Conservation (phyloP, 2,888 invertebrate species). For the Malacosoma neustria region DNA sequence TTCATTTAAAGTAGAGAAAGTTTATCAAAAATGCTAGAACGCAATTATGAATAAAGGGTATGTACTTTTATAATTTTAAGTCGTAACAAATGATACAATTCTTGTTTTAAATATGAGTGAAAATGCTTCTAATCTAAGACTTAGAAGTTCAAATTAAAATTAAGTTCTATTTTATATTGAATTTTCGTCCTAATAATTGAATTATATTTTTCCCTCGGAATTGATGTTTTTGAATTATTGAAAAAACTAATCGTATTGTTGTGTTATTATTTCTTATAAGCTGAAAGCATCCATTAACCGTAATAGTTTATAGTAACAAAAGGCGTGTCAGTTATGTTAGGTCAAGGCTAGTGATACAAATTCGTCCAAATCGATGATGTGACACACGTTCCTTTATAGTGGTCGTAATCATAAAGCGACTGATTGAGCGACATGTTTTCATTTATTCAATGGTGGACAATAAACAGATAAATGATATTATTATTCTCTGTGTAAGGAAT, state of each 20-base stretch:
- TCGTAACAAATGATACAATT: too few relatives aligned
- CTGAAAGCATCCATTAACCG: background rate
- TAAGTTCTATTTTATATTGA: too few relatives aligned
- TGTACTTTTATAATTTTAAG: too few relatives aligned
- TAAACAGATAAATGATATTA: constrained; percentile 30
- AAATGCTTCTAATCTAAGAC: too few relatives aligned
- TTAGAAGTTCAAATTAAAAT: too few relatives aligned
- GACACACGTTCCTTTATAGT: background rate
- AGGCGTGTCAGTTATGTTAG: background rate
- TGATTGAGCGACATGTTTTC: constrained; percentile 20
- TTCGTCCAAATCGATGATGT: background rate
- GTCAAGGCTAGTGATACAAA: background rate
- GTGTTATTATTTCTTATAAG: background rate
- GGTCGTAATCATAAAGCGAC: background rate
- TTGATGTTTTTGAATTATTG: background rate
- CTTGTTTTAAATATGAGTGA: too few relatives aligned
- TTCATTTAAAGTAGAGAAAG: too few relatives aligned
- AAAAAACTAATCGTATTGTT: background rate
- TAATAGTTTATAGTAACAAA: background rate
- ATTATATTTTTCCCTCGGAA: background rate
- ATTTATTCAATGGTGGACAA: constrained; percentile 24
- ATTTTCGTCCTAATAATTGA: background rate
- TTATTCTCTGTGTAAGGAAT: constrained; percentile 36
- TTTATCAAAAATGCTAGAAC: too few relatives aligned
- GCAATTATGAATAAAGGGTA: too few relatives aligned